Evolutionary conservation across 2,797 vertebrate genomes (phyloP), one percentile per base, ranked within the genome.

Genomic region (Anguilla megastoma): DNA sequence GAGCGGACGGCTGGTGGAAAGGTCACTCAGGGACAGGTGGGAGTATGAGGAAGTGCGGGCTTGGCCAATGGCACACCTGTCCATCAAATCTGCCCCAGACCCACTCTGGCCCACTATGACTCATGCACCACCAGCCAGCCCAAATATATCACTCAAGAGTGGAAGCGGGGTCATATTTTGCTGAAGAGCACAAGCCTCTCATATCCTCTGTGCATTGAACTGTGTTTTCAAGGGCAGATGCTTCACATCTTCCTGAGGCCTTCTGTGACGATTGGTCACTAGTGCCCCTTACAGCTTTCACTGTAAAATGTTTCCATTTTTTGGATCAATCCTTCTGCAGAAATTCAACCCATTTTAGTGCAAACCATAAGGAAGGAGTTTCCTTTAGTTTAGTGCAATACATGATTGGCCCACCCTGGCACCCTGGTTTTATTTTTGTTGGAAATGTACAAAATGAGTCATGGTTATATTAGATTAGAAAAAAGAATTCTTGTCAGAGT

Each of bases 1-100:
- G 89, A 83, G 58, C 24, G 66, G 3, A 12, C 45, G 86, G 66
- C 52, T 21, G 63, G 86, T 69, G 86, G 50, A 54, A 50, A 58
- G 9, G 84, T 60, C 63, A 24, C 83, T 12, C 41, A 5, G 86
- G 85, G 36, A 60, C 54, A 16, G 74, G 74, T 41, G 33, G 74
- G 45, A 50, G 79, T 58, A 50, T 16, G 36, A 8, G 24, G 50
- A 33, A 36, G 50, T 6, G 27, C 1, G 80, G 9, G 8, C 21
- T 2, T 84, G 24, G 24, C 50, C 48, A 45, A 79, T 16, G 79
- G 6, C 79, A 8, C 41, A 3, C 24, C 9, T 41, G 82, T 18
- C 52, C 52, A 48, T 52, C n/a, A 84, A 54, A 84, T 7, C 48
- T 14, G 24, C 27, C 24, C 27, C 27, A 84, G 50, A 27, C 21